Base-by-base conservation (phyloP, 2,888 invertebrate genomes). In the Netelia melanura region DNA sequence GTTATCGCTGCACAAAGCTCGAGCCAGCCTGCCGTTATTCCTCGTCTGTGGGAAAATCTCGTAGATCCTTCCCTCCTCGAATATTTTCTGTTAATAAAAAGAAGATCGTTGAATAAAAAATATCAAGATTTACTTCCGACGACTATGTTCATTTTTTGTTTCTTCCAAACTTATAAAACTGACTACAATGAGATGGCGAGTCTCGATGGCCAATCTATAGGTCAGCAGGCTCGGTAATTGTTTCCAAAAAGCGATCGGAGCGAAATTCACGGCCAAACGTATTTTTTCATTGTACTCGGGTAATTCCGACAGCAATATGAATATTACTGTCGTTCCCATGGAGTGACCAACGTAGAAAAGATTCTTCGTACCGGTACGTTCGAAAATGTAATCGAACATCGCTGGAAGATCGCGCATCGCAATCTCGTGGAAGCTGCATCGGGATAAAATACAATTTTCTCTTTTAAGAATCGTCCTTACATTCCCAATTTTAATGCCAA, bases 261-360 rank as follows among this genome's bases (percentile, higher is more conserved):
- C 85, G 10, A 86, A 70, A 70, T 83, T 74, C 17, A 96, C 95
- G 86, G 96, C 96, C 0, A 96, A 95, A 88, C 95, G 95, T 64
- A 97, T 94, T 76, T 95, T 95, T 0, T 83, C 80, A 89, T 97
- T 97, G 89, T 96, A 96, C 89, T 96, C 95, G 0, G 96, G 96
- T 87, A 95, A 94, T 9, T 77, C 82, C 6, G 97, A 96, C 71
- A 97, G 94, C 88, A 97, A 94, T 3, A 96, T 96, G 91, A 96
- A 96, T 86, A 96, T 95, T 89, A 96, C 95, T 0, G 97, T 96
- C 0, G 97, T 97, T 0, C 98, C 98, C 96, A 98, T 98, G 0
- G 98, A 98, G 94, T 98, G 98, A 0, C 98, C 98, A 58, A 98
- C 94, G 92, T 98, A 98, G 88, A 96, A 95, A 25, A 97, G 91